These are phyloP conservation scores for Xenopus tropicalis DNA, from an alignment of 2,113 vertebrate species.

Conservation along the genomic window DNA sequence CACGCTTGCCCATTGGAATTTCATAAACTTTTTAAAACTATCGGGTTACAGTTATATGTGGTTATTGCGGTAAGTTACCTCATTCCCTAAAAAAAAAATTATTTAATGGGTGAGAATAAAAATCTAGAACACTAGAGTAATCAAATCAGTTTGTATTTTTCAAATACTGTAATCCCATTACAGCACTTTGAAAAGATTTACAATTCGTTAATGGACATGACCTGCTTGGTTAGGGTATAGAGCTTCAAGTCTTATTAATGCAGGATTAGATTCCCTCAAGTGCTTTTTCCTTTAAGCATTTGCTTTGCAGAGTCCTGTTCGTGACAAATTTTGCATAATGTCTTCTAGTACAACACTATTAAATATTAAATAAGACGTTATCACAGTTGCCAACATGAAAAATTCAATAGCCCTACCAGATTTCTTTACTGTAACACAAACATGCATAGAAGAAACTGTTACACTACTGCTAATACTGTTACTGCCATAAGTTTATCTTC, in stretches of 20 bases:
- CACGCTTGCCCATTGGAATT: too few relatives aligned
- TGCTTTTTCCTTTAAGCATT: constrained; percentile 54
- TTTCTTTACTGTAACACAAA: constrained; percentile 48
- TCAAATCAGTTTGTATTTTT: not conserved
- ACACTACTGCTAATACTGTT: not conserved
- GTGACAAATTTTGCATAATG: constrained; percentile 57
- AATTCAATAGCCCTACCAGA: constrained; percentile 59
- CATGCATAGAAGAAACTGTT: constrained; percentile 21
- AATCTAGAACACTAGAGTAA: not conserved
- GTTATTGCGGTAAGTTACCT: too few relatives aligned
- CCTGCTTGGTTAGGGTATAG: constrained; percentile 44
- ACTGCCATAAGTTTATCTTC: too few relatives aligned
- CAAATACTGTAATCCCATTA: constrained; percentile 15
- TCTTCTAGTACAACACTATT: constrained; percentile 61
- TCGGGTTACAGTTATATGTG: too few relatives aligned
- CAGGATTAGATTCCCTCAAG: constrained; percentile 47
- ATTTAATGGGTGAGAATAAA: not conserved
- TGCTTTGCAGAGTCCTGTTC: constrained; percentile 44
- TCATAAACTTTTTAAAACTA: too few relatives aligned
- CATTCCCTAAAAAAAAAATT: not conserved
- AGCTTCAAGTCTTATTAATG: constrained; percentile 37
- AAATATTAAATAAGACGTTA: constrained; percentile 73
- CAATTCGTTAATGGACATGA: constrained; percentile 12
- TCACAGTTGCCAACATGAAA: constrained; percentile 64
- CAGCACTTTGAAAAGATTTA: constrained; percentile 5